Base-by-base conservation (phyloP, 2,888 invertebrate species). In the Apomyelois bistriatella region DNA sequence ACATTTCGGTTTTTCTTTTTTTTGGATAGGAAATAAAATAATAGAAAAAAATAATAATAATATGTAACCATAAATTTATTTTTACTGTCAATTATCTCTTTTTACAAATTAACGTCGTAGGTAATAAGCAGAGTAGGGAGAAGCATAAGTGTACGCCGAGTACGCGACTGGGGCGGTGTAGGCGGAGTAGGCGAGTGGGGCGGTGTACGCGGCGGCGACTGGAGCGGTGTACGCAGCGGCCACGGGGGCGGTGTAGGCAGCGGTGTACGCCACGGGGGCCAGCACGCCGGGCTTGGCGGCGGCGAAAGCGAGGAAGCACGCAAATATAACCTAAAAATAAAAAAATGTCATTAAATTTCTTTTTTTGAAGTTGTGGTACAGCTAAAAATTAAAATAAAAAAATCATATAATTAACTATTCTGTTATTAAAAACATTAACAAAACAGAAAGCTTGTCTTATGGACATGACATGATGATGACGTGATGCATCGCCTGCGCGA, bases 151-250 rank as follows among this genome's bases (percentile, higher is more conserved):
- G 17, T 58, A 65, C 56, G 74, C 48, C 41, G 66, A 52, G 63
- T 70, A 56, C n/a, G 66, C 58, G 46, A 62, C 67, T 8, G 75
- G 76, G 1, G 79, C 75, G 47, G 72, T 60, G 70, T 74, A 78
- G 3, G 77, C 76, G 16, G 76, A 54, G 90, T 88, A 74, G 15
- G 76, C 72, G 35, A 76, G 64, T n/a, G 76, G 75, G 1, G 82
- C 77, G 32, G 85, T 79, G 54, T 88, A 77, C 1, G 90, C 82
- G 9, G 82, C 74, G 2, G 76, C 66, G n/a, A 81, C 64, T 36
- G 85, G 86, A 0, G 76, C 76, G 53, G 89, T 86, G 57, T 91
- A 86, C 53, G 86, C 90, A 56, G 90, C 77, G 60, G 80, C 78
- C 0, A 82, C 66, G 48, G 89, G 90, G 0, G 74, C 70, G 17